phyloP scores from a whole-genome alignment of 2,113 vertebrate genomes.

The Semnornis frantzii region DNA sequence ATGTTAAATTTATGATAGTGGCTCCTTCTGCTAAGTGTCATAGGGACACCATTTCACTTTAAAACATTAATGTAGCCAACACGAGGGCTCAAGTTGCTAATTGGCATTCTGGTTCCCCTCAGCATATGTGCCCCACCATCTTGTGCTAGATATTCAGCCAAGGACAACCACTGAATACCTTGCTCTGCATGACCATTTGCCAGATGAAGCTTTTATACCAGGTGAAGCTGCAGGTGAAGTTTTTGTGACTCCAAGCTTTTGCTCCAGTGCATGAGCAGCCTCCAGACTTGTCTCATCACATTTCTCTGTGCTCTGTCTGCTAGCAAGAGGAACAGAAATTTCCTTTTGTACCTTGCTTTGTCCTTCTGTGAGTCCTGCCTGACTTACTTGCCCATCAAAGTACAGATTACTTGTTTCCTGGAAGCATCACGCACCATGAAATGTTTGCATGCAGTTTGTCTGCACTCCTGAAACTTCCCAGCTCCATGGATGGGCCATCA shows the following conservation, averaged over 20 bases:
- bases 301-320: neutral
- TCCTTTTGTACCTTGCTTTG: neutral
- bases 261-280: neutral
- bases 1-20: neutral
- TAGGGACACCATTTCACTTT: neutral
- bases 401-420: neutral
- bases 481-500: neutral
- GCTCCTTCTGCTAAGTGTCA: neutral
- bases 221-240: neutral
- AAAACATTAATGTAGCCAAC: neutral
- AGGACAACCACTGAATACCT: fast-evolving
- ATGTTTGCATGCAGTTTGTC: neutral
- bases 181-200: fast-evolving
- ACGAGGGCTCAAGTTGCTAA: neutral
- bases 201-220: too few species aligned
- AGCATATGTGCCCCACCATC: neutral
- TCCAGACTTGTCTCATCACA: fast-evolving
- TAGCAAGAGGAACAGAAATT: neutral
- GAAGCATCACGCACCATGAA: neutral
- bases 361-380: neutral
- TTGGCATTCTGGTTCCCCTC: neutral
- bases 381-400: neutral
- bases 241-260: neutral
- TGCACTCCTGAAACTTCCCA: neutral
- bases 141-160: neutral